phyloP scores from a whole-genome alignment of 1,140 invertebrate species.

The Pseudobourletiella spinata region DNA sequence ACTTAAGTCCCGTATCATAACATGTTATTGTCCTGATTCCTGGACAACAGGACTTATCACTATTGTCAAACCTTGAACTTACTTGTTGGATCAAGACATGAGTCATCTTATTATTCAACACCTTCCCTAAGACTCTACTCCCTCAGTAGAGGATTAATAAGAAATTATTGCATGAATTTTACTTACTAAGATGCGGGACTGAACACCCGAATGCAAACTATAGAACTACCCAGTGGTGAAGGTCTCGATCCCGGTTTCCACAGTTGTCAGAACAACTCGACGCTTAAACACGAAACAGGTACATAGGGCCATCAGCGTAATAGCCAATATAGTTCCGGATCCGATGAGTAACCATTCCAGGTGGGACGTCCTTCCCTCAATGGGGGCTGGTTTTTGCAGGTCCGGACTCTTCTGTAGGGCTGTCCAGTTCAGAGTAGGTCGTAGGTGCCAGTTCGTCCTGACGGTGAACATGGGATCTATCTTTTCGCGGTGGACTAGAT shows the following conservation, averaged over 20 bases:
- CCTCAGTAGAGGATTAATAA: too few species aligned
- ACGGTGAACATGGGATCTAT: conserved; percentile 13
- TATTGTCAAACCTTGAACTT: too few species aligned
- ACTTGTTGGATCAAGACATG: too few species aligned
- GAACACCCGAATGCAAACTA: too few species aligned
- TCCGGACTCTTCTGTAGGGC: not conserved
- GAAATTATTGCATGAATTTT: too few species aligned
- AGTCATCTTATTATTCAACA: too few species aligned
- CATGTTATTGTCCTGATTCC: too few species aligned
- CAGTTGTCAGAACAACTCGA: not conserved
- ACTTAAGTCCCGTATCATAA: too few species aligned
- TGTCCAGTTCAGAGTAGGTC: conserved; percentile 9
- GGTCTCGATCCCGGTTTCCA: too few species aligned
- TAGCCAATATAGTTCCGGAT: not conserved
- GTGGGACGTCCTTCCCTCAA: not conserved
- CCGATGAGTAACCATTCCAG: not conserved
- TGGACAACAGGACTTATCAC: too few species aligned
- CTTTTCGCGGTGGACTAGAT: conserved; percentile 3
- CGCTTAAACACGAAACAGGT: not conserved
- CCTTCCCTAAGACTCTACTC: too few species aligned
- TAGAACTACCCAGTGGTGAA: not conserved
- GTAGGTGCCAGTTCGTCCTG: conserved; percentile 17
- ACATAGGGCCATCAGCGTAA: not conserved
- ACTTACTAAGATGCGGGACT: too few species aligned
- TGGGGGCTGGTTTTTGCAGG: not conserved